Conservation (phyloP, 2,113 vertebrate genomes). For the Phylloscopus whistleri region DNA sequence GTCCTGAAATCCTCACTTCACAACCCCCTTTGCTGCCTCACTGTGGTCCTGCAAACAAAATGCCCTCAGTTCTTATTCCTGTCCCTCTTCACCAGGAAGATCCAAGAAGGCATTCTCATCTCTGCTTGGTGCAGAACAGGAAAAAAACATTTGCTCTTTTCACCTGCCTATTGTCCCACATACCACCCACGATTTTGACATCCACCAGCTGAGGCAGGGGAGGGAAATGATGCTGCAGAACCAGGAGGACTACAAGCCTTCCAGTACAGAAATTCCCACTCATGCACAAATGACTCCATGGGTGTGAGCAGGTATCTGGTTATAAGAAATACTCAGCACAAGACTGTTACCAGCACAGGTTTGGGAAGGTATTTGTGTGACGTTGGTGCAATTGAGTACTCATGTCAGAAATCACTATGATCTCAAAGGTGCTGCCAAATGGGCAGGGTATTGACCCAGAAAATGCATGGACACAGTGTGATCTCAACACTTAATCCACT, state of each 20-base stretch:
- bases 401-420: background rate
- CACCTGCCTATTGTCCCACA: background rate
- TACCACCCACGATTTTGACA: background rate
- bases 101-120: background rate
- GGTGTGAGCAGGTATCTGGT: background rate
- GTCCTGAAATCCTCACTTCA: background rate
- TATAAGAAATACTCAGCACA: background rate
- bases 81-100: background rate
- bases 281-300: background rate
- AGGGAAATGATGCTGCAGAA: background rate
- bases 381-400: rapidly evolving
- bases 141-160: background rate
- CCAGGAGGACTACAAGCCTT: background rate
- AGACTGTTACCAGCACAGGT: background rate
- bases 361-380: background rate
- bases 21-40: rapidly evolving
- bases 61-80: background rate
- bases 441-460: background rate
- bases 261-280: background rate
- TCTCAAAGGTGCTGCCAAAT: background rate
- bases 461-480: background rate
- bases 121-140: background rate
- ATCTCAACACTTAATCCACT: background rate
- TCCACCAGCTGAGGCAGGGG: background rate
- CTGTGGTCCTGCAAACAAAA: background rate